phyloP scores from a whole-genome alignment of 2,797 vertebrate genomes.

The Acipenser transmontanus region DNA sequence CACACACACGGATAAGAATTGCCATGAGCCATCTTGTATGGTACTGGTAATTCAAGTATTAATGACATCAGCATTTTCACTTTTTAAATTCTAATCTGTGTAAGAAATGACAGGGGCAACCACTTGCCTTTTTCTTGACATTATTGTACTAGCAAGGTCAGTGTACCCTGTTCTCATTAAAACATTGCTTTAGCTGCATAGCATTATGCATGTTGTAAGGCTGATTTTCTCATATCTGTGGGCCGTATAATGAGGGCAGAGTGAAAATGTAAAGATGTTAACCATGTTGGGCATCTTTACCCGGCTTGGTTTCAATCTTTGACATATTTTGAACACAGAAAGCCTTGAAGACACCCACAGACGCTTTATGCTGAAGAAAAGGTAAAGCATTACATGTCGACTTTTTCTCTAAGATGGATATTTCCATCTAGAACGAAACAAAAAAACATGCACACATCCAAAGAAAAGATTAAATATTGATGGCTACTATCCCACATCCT shows the following conservation, averaged over 20 bases:
- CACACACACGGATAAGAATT: too few species aligned
- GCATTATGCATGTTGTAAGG: neutral
- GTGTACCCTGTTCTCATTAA: neutral
- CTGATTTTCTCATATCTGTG: too few species aligned
- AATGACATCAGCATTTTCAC: too few species aligned
- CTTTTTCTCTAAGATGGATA: neutral
- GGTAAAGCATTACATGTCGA: neutral
- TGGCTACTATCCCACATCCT: too few species aligned
- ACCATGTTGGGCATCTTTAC: neutral
- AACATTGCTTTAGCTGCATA: neutral
- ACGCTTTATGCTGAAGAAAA: neutral
- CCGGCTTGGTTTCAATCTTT: neutral
- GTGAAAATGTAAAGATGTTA: neutral
- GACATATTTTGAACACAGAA: neutral
- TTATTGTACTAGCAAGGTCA: neutral
- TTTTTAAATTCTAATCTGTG: too few species aligned
- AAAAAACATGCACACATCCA: neutral
- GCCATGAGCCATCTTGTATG: too few species aligned
- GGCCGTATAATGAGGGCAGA: neutral
- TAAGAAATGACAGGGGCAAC: too few species aligned
- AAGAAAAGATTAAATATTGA: neutral
- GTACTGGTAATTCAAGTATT: too few species aligned
- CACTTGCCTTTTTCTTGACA: neutral
- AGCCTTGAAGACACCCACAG: neutral
- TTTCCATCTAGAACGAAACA: neutral